These are phyloP conservation scores for Amblyteles armatorius DNA, from an alignment of 2,888 invertebrate genomes.

Conservation along the genomic window DNA sequence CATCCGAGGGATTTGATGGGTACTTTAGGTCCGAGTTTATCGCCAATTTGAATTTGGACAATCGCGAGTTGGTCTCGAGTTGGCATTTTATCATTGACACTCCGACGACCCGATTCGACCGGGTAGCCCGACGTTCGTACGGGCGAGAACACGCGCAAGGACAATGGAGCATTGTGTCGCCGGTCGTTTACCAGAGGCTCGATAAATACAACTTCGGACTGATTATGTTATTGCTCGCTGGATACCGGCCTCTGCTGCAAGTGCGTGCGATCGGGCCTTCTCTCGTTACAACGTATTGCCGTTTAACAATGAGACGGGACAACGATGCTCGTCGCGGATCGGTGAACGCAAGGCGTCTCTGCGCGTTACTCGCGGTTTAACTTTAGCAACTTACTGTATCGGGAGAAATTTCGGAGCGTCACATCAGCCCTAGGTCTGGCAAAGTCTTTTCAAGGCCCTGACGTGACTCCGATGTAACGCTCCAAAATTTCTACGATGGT, in stretches of 20 bases:
- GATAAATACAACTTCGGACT: constrained; percentile 62
- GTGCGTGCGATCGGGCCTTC: constrained; percentile 12
- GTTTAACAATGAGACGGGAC: constrained; percentile 48
- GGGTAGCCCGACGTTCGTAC: neutral
- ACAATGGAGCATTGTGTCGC: constrained; percentile 65
- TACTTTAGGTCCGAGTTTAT: constrained; percentile 39
- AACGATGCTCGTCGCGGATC: constrained; percentile 14
- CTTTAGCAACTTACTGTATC: neutral
- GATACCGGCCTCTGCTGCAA: constrained; percentile 14
- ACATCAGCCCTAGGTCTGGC: neutral
- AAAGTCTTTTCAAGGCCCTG: too few species aligned
- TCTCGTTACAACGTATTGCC: constrained; percentile 39
- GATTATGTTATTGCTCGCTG: constrained; percentile 64
- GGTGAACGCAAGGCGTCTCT: neutral
- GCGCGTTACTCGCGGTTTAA: neutral
- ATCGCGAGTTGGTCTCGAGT: constrained; percentile 38
- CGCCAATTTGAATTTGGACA: constrained; percentile 57
- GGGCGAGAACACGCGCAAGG: constrained; percentile 55
- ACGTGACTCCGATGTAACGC: too few species aligned
- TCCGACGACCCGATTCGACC: neutral
- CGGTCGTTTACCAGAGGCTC: constrained; percentile 52
- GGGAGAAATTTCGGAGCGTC: neutral
- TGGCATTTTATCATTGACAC: constrained; percentile 50
- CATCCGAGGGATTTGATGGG: constrained; percentile 32
- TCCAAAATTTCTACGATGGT: too few species aligned